Base-by-base conservation (phyloP, 2,797 vertebrate species). In the Balearica regulorum region DNA sequence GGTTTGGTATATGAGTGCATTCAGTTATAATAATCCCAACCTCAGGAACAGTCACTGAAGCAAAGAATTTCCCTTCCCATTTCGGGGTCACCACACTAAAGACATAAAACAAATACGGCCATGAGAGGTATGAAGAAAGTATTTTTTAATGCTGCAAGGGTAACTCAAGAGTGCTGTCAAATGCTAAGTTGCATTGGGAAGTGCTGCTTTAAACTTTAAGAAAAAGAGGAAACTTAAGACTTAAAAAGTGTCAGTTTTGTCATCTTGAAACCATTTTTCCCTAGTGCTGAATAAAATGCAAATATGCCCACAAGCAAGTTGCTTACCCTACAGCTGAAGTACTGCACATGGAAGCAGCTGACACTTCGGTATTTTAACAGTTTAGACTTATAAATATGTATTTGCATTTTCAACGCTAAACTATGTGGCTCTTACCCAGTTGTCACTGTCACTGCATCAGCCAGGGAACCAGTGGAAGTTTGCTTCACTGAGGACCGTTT, bases 371-470 rank as follows among this genome's bases (percentile, higher is more conserved):
- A 89, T 80, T 96, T 94, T n/a, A 91, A 54, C 73, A 72, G 79
- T 83, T 75, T 83, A 85, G 66, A 76, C 87, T 94, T 85, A 95
- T 82, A 92, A 95, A 96, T 93, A 95, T 93, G 86, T 69, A 94
- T 92, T 82, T 87, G 21, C n/a, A 73, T 84, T 88, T 93, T 82
- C 48, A 24, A 3, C 0, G 6, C 64, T 70, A 79, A 95, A 70
- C 75, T 37, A 4, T 46, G 70, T 79, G 65, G n/a, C 37, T 89
- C 35, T 93, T 77, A 82, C 64, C 51, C 92, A 91, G 83, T 90
- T 88, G 64, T 92, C 77, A 60, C 72, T 72, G 46, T 75, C 73
- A 89, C 31, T 64, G 35, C 48, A 80, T 58, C 64, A 79, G 17
- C n/a, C 37, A 85, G 65, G 44, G 87, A 91, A 35, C 18, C 22